phyloP scores from a whole-genome alignment of 2,113 vertebrate species.

The Ranitomeya imitator region DNA sequence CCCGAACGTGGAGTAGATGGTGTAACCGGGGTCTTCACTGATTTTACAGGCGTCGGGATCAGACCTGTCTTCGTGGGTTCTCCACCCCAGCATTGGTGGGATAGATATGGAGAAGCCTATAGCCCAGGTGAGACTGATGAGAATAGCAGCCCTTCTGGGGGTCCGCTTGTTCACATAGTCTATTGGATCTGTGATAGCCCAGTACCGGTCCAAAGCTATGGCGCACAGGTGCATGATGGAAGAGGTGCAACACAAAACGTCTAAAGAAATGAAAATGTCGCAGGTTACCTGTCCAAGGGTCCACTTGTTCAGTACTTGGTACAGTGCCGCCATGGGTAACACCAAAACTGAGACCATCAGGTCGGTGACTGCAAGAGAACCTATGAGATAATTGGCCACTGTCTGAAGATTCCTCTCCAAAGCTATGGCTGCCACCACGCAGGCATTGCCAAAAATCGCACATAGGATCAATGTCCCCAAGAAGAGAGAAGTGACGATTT shows the following conservation, averaged over 20 bases:
- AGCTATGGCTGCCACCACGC: constrained; percentile 92
- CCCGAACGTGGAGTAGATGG: constrained; percentile 97
- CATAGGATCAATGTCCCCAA: constrained; percentile 89
- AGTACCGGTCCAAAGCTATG: constrained; percentile 96
- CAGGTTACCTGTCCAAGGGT: constrained; percentile 94
- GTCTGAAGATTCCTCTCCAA: constrained; percentile 96
- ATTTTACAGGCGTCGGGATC: constrained; percentile 92
- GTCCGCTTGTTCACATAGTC: constrained; percentile 98
- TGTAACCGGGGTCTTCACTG: constrained; percentile 96
- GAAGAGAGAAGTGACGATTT: constrained; percentile 88
- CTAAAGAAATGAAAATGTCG: constrained; percentile 94
- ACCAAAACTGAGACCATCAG: constrained; percentile 98
- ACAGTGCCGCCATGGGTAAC: constrained; percentile 94
- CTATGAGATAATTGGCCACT: constrained; percentile 97
- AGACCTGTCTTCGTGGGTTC: constrained; percentile 91
- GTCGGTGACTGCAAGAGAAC: constrained; percentile 94
- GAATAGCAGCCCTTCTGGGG: constrained; percentile 85
- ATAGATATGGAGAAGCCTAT: constrained; percentile 97
- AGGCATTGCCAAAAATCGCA: constrained; percentile 92
- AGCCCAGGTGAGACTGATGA: constrained; percentile 95
- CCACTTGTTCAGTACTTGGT: constrained; percentile 98
- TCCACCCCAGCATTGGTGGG: constrained; percentile 97
- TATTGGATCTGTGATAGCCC: constrained; percentile 97
- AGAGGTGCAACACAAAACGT: constrained; percentile 96
- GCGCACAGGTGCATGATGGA: constrained; percentile 98